These are phyloP conservation scores for Itoplectis maculator DNA, from an alignment of 2,888 invertebrate species.

Conservation along the genomic window DNA sequence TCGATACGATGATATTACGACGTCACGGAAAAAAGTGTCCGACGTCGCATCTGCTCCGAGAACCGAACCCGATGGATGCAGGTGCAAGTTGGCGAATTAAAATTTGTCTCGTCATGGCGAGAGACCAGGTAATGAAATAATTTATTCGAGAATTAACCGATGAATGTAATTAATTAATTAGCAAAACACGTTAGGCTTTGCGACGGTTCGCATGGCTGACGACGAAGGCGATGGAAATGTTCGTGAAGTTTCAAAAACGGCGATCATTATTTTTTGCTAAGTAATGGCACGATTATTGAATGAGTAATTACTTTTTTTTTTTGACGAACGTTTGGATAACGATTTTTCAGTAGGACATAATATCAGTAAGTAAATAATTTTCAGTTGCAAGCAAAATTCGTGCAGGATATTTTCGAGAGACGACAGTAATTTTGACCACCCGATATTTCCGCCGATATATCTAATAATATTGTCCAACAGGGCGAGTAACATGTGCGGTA, in stretches of 20 bases:
- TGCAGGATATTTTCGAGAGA: neutral
- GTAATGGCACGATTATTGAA: neutral
- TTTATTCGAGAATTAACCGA: neutral
- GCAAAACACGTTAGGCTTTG: neutral
- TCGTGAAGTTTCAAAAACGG: too few species aligned
- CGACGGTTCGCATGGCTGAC: neutral
- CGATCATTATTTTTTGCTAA: neutral
- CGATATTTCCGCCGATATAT: neutral
- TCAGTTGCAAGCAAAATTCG: neutral
- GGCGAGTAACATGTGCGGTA: slow-evolving; percentile 48
- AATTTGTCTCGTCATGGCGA: slow-evolving; percentile 1
- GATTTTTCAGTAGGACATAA: too few species aligned
- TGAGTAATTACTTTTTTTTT: neutral
- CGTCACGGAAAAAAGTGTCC: slow-evolving; percentile 15
- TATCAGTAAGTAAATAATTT: neutral
- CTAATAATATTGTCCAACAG: slow-evolving; percentile 19
- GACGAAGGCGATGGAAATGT: neutral
- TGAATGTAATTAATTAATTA: slow-evolving; percentile 17
- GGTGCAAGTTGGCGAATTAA: slow-evolving; percentile 7
- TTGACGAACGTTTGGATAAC: too few species aligned
- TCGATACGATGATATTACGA: slow-evolving; percentile 18
- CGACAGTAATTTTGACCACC: neutral
- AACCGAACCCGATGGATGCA: neutral
- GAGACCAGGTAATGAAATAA: slow-evolving; percentile 15
- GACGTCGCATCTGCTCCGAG: slow-evolving; percentile 26